Evolutionary conservation across 92 coral and sea anemone genomes (phyloP).

Genomic region (Phenganax stokvisi): DNA sequence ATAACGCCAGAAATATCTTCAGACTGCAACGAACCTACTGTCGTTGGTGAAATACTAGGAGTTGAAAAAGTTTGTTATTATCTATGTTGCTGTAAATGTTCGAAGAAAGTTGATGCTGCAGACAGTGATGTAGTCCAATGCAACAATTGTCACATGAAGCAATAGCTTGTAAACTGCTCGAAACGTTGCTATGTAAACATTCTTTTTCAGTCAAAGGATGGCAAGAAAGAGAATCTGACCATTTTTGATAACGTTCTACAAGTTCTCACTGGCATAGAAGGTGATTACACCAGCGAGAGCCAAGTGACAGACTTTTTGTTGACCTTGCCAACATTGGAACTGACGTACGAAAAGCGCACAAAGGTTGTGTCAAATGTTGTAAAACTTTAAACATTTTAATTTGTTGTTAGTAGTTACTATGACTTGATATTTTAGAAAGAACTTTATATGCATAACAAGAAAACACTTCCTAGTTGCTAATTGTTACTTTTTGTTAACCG

Average conservation of each 20-base stretch:
- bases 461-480: too few relatives aligned
- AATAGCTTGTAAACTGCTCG: conserved; percentile 1
- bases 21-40: conserved; percentile 17
- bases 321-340: neutral
- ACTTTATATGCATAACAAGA: too few relatives aligned
- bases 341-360: neutral
- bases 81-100: conserved; percentile 28
- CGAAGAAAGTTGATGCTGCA: conserved; percentile 10
- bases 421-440: neutral
- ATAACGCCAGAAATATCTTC: conserved; percentile 41
- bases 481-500: too few relatives aligned
- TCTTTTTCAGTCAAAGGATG: neutral
- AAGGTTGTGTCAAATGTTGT: neutral
- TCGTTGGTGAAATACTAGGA: conserved; percentile 26
- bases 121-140: neutral
- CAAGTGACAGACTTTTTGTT: neutral
- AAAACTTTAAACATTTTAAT: too few relatives aligned
- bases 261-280: neutral
- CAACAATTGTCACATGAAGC: neutral
- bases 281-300: neutral
- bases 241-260: neutral
- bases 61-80: conserved; percentile 27
- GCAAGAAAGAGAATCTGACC: neutral
- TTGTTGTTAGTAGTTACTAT: neutral
- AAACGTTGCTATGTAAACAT: conserved; percentile 8